Evolutionary conservation across 2,888 invertebrate species (phyloP), one percentile per base, ranked within the genome.

Genomic region (Drosophila lutescens): DNA sequence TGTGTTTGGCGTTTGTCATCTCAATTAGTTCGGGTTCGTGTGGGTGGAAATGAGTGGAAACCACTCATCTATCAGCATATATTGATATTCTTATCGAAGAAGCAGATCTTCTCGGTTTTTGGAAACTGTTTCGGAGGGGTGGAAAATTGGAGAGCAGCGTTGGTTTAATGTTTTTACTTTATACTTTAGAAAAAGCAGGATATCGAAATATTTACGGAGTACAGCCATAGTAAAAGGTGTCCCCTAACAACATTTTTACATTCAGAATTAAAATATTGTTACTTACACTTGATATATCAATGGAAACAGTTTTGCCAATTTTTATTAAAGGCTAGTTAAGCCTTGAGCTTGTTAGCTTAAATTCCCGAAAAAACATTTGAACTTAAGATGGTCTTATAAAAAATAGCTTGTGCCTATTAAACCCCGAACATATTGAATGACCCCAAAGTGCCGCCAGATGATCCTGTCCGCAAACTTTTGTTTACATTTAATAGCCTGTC

Each of bases 1-100:
- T 66, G 66, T 66, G 66, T 66, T 65, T 65, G 66, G 66, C 66
- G 66, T 66, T 66, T 66, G 66, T 65, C 66, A 66, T 66, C 66
- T 66, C 66, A 66, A 66, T 66, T 66, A 66, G 66, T 47, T 65
- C 36, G 34, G 40, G 65, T 47, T 47, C 40, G 32, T 15, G 46
- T 41, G 65, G 38, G 13, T 51, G 41, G 62, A 63, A 49, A 34
- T 23, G 63, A 32, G 63, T 32, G 65, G 47, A 40, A 53, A 17
- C 44, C 66, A 47, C 47, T 47, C 66, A 41, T 65, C 55, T 66
- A 66, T 65, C 66, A 66, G 47, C 55, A 66, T 65, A 55, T 65
- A 66, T 47, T 55, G 66, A 65, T 66, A 65, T 55, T 55, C 47
- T 34, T 65, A 66, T 66, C 66, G 40, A 20, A 30, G 12, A 26